Conservation (phyloP, 2,888 invertebrate species). For the Cenopis cana region DNA sequence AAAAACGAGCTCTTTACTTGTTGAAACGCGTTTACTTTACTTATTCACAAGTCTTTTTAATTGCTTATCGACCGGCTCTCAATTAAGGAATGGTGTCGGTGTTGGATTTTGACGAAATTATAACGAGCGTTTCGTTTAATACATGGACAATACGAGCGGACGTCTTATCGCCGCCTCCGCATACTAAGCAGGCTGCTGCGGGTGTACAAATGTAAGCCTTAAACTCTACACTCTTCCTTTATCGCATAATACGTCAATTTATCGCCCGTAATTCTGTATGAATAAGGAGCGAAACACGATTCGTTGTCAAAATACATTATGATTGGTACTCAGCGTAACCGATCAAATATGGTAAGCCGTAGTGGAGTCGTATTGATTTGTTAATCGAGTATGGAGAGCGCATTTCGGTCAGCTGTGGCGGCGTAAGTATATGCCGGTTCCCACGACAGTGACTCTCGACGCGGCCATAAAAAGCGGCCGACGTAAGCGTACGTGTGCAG, state of each 20-base stretch:
- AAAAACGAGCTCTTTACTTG: slow-evolving; percentile 51
- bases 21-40: slow-evolving; percentile 56
- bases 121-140: slow-evolving; percentile 65
- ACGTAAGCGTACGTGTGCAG: slow-evolving; percentile 80
- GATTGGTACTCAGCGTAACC: slow-evolving; percentile 60
- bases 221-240: slow-evolving; percentile 46
- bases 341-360: slow-evolving; percentile 73
- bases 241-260: slow-evolving; percentile 49
- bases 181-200: slow-evolving; percentile 66
- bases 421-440: slow-evolving; percentile 83
- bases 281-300: slow-evolving; percentile 61
- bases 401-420: slow-evolving; percentile 84
- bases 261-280: slow-evolving; percentile 49
- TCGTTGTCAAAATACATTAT: slow-evolving; percentile 65
- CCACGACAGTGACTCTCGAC: slow-evolving; percentile 81
- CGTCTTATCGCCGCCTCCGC: slow-evolving; percentile 67
- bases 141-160: slow-evolving; percentile 68
- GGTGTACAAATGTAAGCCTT: slow-evolving; percentile 63
- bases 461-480: slow-evolving; percentile 81
- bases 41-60: slow-evolving; percentile 48
- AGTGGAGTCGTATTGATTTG: slow-evolving; percentile 79
- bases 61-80: slow-evolving; percentile 51
- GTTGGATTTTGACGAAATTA: slow-evolving; percentile 75
- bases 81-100: slow-evolving; percentile 67
- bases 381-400: slow-evolving; percentile 83